Conservation (phyloP, 2,888 invertebrate species). For the Polydrusus pterygomalis region DNA sequence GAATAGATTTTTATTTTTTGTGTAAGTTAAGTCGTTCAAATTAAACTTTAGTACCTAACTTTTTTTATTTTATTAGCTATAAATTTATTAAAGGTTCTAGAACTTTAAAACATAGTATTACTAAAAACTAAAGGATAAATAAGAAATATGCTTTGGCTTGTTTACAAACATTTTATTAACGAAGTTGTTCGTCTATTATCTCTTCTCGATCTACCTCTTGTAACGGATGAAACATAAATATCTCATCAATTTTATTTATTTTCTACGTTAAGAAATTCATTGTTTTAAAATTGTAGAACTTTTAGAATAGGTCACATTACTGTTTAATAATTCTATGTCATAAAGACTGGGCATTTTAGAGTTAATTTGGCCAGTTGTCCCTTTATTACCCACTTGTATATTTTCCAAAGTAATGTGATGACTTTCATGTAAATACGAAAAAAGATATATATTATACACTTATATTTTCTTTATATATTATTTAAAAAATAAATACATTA, state of each 20-base stretch:
- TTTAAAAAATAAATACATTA: slow-evolving; percentile 55
- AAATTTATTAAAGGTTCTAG: not conserved
- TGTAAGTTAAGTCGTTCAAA: slow-evolving; percentile 7
- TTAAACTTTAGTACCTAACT: slow-evolving; percentile 48
- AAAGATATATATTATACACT: slow-evolving; percentile 51
- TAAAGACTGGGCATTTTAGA: slow-evolving; percentile 56
- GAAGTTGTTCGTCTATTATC: no score
- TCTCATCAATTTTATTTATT: no score
- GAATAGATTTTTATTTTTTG: slow-evolving; percentile 34
- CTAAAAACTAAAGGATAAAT: not conserved
- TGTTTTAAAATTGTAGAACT: slow-evolving; percentile 26
- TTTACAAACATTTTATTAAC: no score
- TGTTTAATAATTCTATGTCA: slow-evolving; percentile 25
- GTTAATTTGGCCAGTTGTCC: slow-evolving; percentile 56
- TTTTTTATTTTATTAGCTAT: slow-evolving; percentile 27
- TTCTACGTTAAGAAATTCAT: no score
- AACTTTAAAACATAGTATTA: slow-evolving; percentile 18
- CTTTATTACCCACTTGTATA: slow-evolving; percentile 47
- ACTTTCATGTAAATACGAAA: slow-evolving; percentile 60
- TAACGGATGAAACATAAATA: no score
- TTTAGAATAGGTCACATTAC: slow-evolving; percentile 51
- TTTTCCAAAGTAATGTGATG: slow-evolving; percentile 58
- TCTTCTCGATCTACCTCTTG: not conserved
- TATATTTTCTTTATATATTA: slow-evolving; percentile 61
- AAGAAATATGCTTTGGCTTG: no score